Conservation (phyloP, 2,888 invertebrate species). For the Dendrolimus houi region DNA sequence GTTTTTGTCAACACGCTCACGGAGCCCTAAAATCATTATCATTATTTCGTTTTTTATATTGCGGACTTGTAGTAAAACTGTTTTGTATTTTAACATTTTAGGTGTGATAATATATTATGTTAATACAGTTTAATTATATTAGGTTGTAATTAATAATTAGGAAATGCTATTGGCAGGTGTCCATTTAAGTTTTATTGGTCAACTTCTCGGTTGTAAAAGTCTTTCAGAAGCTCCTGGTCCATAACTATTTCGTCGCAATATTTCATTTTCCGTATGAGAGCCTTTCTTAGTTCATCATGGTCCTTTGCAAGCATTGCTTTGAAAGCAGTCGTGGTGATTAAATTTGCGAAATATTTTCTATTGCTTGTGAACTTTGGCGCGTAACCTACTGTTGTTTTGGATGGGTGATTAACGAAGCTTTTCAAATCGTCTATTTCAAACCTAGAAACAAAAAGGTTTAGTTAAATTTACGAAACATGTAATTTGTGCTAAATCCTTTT, state of each 20-base stretch:
- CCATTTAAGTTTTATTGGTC: conserved; percentile 31
- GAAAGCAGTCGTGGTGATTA: conserved; percentile 40
- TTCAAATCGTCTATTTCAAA: conserved; percentile 41
- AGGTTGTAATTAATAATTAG: no score
- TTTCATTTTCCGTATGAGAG: conserved; percentile 37
- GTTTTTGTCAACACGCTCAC: background rate
- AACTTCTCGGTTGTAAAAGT: conserved; percentile 46
- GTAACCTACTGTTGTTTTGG: conserved; percentile 54
- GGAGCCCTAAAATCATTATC: background rate
- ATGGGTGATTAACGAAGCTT: conserved; percentile 39
- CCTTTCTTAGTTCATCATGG: conserved; percentile 25
- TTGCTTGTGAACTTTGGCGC: conserved; percentile 48
- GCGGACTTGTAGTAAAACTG: background rate
- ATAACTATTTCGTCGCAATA: conserved; percentile 44
- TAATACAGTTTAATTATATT: no score
- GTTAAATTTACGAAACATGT: no score
- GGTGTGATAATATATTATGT: no score
- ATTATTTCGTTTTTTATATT: background rate
- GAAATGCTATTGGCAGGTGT: no score
- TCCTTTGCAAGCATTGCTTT: conserved; percentile 46
- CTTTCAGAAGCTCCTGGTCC: conserved; percentile 32
- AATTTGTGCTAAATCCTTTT: no score
- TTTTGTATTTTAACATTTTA: no score
- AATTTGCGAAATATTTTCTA: conserved; percentile 55
- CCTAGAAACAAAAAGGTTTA: conserved; percentile 22